A percentile compares a stretch with the other conserved stretches of the same genome.
Conservation (phyloP, 1,140 invertebrate species). For the Heliconius hermathena region DNA sequence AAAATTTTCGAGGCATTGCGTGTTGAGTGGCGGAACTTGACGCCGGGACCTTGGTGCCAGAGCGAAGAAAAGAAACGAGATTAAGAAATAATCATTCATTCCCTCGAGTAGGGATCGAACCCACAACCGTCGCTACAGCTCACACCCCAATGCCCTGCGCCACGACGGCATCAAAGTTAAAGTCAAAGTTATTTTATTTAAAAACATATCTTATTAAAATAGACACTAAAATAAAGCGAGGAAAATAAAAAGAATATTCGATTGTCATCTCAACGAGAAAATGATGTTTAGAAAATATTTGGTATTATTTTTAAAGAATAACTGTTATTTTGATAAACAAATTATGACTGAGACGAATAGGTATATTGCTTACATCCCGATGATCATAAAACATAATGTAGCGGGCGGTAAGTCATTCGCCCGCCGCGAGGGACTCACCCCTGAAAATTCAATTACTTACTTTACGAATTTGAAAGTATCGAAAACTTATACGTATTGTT, state of each 20-base stretch:
- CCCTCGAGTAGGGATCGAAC: no score
- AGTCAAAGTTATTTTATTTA: no score
- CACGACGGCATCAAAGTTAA: no score
- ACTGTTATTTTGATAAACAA: not conserved
- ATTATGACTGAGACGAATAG: not conserved
- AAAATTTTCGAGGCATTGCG: no score
- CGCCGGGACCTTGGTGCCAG: no score
- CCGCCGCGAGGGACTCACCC: conserved; percentile 19
- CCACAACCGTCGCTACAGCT: no score
- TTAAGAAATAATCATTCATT: no score
- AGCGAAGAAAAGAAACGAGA: no score
- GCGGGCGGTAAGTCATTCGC: conserved; percentile 8
- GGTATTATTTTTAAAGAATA: not conserved
- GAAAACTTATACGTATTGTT: not conserved
- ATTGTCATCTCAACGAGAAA: not conserved
- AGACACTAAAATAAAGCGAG: not conserved
- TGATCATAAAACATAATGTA: conserved; percentile 21
- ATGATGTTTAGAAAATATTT: not conserved
- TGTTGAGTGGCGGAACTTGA: no score
- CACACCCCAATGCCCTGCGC: no score
- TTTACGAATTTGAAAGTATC: conserved; percentile 12
- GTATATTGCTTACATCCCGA: conserved; percentile 13
- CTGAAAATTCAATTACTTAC: conserved; percentile 24
- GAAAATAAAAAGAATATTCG: not conserved
- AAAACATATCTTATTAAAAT: not conserved